These are phyloP conservation scores for Piprites chloris DNA, from an alignment of 2,113 vertebrate species.

Conservation along the genomic window DNA sequence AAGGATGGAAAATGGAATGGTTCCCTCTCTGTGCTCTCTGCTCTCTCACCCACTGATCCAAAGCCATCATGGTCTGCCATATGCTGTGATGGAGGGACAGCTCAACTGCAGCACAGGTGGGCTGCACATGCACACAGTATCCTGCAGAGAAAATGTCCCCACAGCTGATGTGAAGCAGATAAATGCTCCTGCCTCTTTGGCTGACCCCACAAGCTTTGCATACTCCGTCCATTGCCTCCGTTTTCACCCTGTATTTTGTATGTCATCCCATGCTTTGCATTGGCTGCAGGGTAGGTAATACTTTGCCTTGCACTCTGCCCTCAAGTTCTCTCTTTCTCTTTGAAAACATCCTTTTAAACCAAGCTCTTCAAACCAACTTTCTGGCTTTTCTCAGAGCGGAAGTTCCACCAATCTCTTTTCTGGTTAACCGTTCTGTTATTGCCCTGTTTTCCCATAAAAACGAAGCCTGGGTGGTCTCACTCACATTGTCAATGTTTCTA, in stretches of 20 bases:
- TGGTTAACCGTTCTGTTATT: neutral
- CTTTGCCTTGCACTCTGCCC: neutral
- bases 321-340: neutral
- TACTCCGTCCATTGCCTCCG: neutral
- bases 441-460: neutral
- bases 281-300: neutral
- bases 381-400: neutral
- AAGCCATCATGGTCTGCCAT: neutral
- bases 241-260: neutral
- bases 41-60: neutral
- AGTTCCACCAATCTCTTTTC: neutral
- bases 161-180: neutral
- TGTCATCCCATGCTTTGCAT: neutral
- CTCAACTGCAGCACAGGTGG: neutral
- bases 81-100: rapidly evolving
- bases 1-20: neutral
- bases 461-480: neutral
- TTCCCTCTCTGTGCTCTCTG: neutral
- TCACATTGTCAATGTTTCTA: neutral
- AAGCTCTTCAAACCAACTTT: neutral
- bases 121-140: too few relatives aligned
- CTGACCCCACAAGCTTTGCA: neutral
- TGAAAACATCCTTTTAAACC: neutral
- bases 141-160: neutral
- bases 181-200: neutral